Base-by-base conservation (phyloP, 2,888 invertebrate species). In the Poecilobothrus nobilitatus region DNA sequence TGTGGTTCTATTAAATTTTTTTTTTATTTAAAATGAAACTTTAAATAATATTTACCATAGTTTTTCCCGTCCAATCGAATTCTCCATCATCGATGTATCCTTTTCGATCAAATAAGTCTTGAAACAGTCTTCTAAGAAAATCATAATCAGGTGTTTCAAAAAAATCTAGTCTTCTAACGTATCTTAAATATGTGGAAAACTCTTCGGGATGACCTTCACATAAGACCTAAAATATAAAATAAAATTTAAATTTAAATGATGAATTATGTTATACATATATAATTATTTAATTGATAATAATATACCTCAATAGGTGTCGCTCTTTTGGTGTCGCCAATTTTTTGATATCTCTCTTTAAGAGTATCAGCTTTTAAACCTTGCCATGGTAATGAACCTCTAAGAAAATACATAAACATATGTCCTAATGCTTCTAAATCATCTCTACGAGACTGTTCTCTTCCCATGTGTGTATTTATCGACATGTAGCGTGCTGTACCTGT, bases 391-490 rank as follows among this genome's bases (percentile, higher is more conserved):
- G 96, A 97, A 78, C 99, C 99, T 78, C 99, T 89, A 84, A 99
- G 88, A 86, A 99, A 99, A 87, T 99, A 99, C 98, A 99, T 98
- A 86, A 99, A 99, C 99, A 99, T 99, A 86, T 99, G 98, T 74
- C 99, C 99, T 80, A 99, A 87, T 73, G 99, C 99, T 85, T 99
- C 99, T 83, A 99, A 87, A 86, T 99, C 99, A 85, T 99, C 99
- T 82, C 99, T 88, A 83, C 99, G 89, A 80, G 97, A 97, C 89
- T 99, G 99, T 86, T 99, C 99, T 92, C 97, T 96, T 80, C 99
- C 99, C 87, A 99, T 91, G 88, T 99, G 99, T 83, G 99, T 99
- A 84, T 99, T 99, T 85, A 99, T 99, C 84, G 97, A 98, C 99
- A 99, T 99, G 86, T 99, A 99, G 85, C 99, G 90, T 77, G 99